Conservation (phyloP, 2,113 vertebrate species). For the Xenopus laevis region DNA sequence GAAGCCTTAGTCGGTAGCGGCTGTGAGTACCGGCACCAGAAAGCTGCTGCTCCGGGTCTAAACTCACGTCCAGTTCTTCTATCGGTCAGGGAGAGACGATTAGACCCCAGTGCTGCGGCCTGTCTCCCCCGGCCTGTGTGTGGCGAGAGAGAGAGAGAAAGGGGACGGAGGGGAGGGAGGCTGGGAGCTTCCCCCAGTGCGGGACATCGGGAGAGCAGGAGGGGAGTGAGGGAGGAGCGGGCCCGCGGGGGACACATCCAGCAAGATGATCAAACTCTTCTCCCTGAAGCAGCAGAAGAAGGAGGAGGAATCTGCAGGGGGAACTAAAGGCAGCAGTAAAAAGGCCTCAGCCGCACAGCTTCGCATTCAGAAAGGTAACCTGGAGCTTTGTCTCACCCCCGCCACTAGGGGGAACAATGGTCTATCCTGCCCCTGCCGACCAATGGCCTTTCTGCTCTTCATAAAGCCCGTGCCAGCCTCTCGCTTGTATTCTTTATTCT, state of each 20-base stretch:
- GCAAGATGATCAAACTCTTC: slow-evolving; percentile 93
- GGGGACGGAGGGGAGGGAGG: slow-evolving; percentile 13
- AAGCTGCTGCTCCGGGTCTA: too few species aligned
- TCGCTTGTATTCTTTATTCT: too few species aligned
- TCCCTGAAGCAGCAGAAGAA: slow-evolving; percentile 97
- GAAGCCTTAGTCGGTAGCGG: too few species aligned
- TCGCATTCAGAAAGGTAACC: slow-evolving; percentile 90
- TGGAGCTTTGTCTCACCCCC: not conserved
- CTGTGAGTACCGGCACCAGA: too few species aligned
- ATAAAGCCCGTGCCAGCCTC: too few species aligned
- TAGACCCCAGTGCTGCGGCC: not conserved
- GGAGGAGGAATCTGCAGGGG: slow-evolving; percentile 94
- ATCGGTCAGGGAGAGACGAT: too few species aligned
- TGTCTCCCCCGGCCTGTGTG: not conserved
- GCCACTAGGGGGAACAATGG: too few species aligned
- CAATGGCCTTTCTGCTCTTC: too few species aligned
- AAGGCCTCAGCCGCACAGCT: slow-evolving; percentile 95
- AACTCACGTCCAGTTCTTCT: too few species aligned
- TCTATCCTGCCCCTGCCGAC: too few species aligned
- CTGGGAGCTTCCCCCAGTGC: slow-evolving; percentile 23
- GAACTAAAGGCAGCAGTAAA: slow-evolving; percentile 83
- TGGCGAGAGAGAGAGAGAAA: not conserved
- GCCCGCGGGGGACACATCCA: slow-evolving; percentile 21
- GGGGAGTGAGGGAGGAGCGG: slow-evolving; percentile 27
- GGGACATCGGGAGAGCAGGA: slow-evolving; percentile 30